Evolutionary conservation across 2,797 vertebrate genomes (phyloP).

Genomic region (Neosilurus mollespiculum): DNA sequence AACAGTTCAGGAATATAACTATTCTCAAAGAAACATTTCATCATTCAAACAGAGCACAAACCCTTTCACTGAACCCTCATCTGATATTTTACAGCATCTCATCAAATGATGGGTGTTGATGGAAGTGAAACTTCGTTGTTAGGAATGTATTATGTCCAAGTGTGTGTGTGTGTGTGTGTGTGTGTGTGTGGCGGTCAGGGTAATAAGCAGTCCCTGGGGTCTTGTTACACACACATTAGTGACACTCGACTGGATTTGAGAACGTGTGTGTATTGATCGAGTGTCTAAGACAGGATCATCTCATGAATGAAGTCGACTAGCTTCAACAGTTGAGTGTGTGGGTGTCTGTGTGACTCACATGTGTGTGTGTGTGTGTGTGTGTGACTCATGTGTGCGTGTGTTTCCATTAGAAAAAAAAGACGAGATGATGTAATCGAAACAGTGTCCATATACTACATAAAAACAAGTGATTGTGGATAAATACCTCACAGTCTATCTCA

Average conservation of each 20-base stretch:
- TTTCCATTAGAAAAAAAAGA: background rate
- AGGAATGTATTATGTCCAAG: background rate
- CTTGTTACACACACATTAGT: background rate
- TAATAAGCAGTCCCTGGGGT: background rate
- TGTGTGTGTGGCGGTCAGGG: background rate
- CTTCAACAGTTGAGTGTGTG: slow-evolving; percentile 22
- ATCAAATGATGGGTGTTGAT: background rate
- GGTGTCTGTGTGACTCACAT: background rate
- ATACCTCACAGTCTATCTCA: background rate
- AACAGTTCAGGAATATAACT: background rate
- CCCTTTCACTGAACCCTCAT: background rate
- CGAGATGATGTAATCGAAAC: background rate
- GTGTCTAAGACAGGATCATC: background rate
- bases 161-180: background rate
- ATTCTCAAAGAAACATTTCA: background rate
- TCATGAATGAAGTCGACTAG: slow-evolving; percentile 23
- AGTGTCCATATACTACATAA: background rate
- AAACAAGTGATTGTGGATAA: background rate
- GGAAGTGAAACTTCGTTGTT: background rate
- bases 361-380: slow-evolving; percentile 22
- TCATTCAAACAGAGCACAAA: background rate
- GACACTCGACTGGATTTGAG: background rate
- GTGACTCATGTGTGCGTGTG: background rate
- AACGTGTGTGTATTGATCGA: background rate
- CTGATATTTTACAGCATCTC: background rate